Conservation (phyloP, 2,113 vertebrate species). For the Otis tarda region DNA sequence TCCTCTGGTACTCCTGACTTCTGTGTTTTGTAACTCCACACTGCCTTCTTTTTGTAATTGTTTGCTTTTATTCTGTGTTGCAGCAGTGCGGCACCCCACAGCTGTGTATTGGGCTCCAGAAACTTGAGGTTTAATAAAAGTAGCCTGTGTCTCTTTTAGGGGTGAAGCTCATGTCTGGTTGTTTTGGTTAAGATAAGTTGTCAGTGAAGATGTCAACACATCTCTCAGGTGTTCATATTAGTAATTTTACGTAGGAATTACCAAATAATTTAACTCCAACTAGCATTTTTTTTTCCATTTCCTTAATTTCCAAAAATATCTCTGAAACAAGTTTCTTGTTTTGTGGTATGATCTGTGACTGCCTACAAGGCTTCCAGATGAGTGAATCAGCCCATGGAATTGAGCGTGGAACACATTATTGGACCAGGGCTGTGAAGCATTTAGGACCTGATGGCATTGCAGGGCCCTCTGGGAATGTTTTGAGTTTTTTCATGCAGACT, state of each 20-base stretch:
- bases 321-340: not conserved
- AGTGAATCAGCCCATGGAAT: not conserved
- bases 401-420: not conserved
- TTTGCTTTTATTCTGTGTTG: not conserved
- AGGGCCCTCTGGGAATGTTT: not conserved
- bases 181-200: not conserved
- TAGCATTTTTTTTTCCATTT: not conserved
- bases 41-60: no score
- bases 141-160: not conserved
- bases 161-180: not conserved
- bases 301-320: not conserved
- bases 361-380: not conserved
- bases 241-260: not conserved
- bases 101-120: not conserved
- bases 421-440: not conserved
- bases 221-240: not conserved
- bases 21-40: not conserved
- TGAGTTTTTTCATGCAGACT: not conserved
- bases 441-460: not conserved
- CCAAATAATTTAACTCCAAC: not conserved
- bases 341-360: not conserved
- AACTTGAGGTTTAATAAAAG: not conserved
- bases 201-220: not conserved
- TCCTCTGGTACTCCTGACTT: conserved; percentile 80
- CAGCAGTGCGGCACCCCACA: no score